Base-by-base conservation (phyloP, 2,888 invertebrate genomes). In the Vannuccia rotundouncinata region DNA sequence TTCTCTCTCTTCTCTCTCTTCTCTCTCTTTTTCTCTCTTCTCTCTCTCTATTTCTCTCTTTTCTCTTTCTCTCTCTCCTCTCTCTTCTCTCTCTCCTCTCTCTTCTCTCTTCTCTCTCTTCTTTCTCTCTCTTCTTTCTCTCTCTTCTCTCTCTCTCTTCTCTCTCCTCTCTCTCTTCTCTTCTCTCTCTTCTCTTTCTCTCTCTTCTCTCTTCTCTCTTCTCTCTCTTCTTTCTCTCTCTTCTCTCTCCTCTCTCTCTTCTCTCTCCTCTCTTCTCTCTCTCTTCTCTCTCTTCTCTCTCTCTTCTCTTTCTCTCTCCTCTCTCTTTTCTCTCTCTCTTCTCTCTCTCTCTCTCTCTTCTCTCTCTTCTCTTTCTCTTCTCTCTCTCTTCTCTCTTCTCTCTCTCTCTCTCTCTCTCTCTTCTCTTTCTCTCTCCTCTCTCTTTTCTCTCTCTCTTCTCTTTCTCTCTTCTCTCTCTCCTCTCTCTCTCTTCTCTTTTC, bases 401-500 rank as follows among this genome's bases (percentile, higher is more conserved):
- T 59, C 59, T 59, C n/a, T 59, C 10, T n/a, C 10, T 59, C 59
- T 59, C n/a, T 59, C 59, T 59, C n/a, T 59, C 10, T n/a, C 10
- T 59, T n/a, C n/a, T n/a, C n/a, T n/a, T 59, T 59, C n/a, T 10
- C 59, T 59, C n/a, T n/a, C n/a, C 59, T 59, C 59, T 59, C n/a
- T 59, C 10, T n/a, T 10, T 59, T n/a, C n/a, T 59, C n/a, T n/a
- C n/a, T 59, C n/a, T 10, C 59, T 59, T 59, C 59, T 59, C 59
- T 59, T n/a, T 59, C n/a, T 59, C 10, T n/a, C 10, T 59, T n/a
- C 10, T 59, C n/a, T n/a, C n/a, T 59, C n/a, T 10, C 59, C n/a
- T 59, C 59, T 59, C 59, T 59, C 59, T 59, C 59, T 59, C n/a
- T 10, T 59, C n/a, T n/a, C 10, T 81, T 83, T 80, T 82, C 84